Conservation (phyloP, 2,888 invertebrate species). For the Leptopilina drosophilae region DNA sequence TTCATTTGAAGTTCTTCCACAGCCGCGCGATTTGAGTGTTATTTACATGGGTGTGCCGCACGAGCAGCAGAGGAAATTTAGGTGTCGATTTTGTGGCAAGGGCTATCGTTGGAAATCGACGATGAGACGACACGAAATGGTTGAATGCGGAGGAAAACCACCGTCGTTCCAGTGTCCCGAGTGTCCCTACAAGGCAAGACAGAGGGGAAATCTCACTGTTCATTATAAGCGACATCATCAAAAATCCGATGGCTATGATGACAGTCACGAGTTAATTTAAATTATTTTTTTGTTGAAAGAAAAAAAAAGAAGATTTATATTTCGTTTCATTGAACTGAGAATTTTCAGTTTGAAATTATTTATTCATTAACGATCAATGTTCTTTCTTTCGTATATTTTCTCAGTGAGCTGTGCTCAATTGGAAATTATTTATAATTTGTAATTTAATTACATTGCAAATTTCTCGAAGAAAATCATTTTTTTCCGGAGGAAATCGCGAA, state of each 20-base stretch:
- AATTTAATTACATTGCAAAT: conserved; percentile 23
- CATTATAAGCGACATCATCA: conserved; percentile 88
- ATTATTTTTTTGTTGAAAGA: not conserved
- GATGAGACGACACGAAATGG: conserved; percentile 88
- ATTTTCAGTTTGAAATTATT: not conserved
- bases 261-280: conserved; percentile 47
- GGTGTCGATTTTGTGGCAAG: conserved; percentile 91
- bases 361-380: not conserved
- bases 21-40: conserved; percentile 72
- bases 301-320: not conserved
- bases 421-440: conserved; percentile 16
- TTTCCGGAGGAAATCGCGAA: too few relatives aligned
- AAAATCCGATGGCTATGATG: conserved; percentile 68
- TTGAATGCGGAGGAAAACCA: conserved; percentile 90
- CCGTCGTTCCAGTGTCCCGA: conserved; percentile 89
- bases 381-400: not conserved
- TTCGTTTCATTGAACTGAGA: not conserved
- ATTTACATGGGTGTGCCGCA: conserved; percentile 78
- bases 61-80: conserved; percentile 83
- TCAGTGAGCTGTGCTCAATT: conserved; percentile 12
- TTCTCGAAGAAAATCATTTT: too few relatives aligned
- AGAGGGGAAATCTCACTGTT: conserved; percentile 89
- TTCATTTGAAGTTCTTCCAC: conserved; percentile 75
- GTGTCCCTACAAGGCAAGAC: conserved; percentile 88
- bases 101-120: conserved; percentile 93